Evolutionary conservation across 1,140 invertebrate species (phyloP).

Genomic region (Leptonema lineaticorne): DNA sequence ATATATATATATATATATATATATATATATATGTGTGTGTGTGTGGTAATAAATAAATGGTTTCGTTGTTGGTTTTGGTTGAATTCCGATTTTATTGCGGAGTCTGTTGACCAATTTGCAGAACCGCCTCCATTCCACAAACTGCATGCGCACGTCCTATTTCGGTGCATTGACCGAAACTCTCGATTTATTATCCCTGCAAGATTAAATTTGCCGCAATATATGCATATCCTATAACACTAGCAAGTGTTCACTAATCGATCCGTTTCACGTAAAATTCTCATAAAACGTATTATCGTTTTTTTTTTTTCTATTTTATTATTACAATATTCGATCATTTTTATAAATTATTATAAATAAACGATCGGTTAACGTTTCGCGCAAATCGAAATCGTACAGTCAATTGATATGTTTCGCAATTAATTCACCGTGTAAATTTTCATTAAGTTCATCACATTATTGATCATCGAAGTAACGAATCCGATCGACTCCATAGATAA

Average conservation of each 20-base stretch:
- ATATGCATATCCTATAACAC: too few species aligned
- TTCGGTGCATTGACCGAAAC: not conserved
- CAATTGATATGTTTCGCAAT: not conserved
- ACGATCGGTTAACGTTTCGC: not conserved
- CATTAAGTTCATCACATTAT: not conserved
- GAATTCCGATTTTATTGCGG: conserved; percentile 2
- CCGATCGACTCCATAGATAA: not conserved
- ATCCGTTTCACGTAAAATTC: too few species aligned
- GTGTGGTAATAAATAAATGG: not conserved
- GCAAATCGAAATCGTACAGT: not conserved
- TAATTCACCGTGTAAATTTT: not conserved
- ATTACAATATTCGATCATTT: too few species aligned
- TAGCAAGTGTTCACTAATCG: too few species aligned
- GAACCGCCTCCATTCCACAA: not conserved
- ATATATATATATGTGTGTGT: too few species aligned
- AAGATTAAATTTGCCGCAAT: conserved; percentile 3
- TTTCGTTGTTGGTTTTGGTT: not conserved
- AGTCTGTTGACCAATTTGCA: not conserved
- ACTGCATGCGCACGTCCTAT: conserved; percentile 3
- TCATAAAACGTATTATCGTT: too few species aligned
- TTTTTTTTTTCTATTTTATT: too few species aligned
- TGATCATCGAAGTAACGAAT: not conserved
- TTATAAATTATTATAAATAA: too few species aligned
- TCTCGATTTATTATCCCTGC: not conserved
- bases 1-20: too few species aligned